A percentile compares a stretch with the other conserved stretches of the same genome.
phyloP scores from a whole-genome alignment of 1,140 invertebrate species.

The Aricia agestis region DNA sequence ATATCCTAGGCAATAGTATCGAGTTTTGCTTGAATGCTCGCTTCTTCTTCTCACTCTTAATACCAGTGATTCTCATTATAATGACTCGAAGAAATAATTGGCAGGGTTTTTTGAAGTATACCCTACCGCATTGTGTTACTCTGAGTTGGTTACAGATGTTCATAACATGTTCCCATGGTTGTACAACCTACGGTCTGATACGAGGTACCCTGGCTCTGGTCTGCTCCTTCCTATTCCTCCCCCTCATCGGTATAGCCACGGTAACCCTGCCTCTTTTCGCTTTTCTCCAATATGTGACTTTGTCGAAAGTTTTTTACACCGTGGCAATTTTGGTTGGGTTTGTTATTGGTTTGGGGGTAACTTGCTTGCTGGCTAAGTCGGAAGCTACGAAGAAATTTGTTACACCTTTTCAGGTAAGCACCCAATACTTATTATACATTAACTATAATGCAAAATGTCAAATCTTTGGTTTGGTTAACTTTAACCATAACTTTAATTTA shows the following conservation, averaged over 20 bases:
- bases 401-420: conserved; percentile 79
- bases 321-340: conserved; percentile 77
- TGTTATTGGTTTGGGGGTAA: conserved; percentile 76
- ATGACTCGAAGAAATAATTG: conserved; percentile 85
- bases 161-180: conserved; percentile 85
- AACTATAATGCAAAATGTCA: no score
- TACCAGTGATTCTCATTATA: conserved; percentile 83
- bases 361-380: conserved; percentile 81
- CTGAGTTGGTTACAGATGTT: conserved; percentile 92
- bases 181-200: conserved; percentile 87
- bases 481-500: no score
- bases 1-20: conserved; percentile 87
- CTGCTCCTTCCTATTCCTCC: conserved; percentile 85
- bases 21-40: conserved; percentile 91
- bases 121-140: conserved; percentile 90
- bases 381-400: conserved; percentile 79
- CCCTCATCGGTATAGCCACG: conserved; percentile 85
- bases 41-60: conserved; percentile 85
- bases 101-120: conserved; percentile 85
- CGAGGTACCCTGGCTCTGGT: conserved; percentile 85
- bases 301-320: conserved; percentile 79
- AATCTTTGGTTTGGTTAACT: no score
- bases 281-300: conserved; percentile 81
- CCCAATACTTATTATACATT: no score
- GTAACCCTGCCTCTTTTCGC: conserved; percentile 84